phyloP scores from a whole-genome alignment of 1,140 invertebrate genomes.

The Penaeus japonicus region DNA sequence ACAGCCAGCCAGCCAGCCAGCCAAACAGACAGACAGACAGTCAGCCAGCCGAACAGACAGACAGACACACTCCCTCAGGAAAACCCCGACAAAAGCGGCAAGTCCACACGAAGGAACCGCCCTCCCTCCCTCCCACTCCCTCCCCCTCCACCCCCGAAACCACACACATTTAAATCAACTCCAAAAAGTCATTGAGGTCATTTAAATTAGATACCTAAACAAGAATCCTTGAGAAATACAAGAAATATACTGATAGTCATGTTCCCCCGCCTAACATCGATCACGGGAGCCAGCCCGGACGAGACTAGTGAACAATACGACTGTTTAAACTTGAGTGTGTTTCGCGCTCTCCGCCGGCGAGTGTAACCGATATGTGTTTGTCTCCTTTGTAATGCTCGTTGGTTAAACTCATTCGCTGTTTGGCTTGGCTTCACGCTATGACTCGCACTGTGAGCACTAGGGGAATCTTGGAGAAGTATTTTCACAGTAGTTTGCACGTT shows the following conservation, averaged over 20 bases:
- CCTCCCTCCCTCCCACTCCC: too few species aligned
- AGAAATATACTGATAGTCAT: constrained; percentile 16
- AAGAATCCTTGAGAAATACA: constrained; percentile 33
- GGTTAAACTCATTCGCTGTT: constrained; percentile 47
- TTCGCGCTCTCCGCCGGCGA: constrained; percentile 36
- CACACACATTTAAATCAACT: too few species aligned
- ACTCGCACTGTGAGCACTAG: neutral
- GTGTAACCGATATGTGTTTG: constrained; percentile 53
- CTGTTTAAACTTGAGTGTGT: constrained; percentile 45
- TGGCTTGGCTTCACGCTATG: constrained; percentile 35
- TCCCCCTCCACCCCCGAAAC: too few species aligned
- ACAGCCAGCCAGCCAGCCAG: too few species aligned
- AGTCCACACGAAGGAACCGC: too few species aligned
- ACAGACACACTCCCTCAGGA: too few species aligned
- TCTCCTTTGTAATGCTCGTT: constrained; percentile 44
- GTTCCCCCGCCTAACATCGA: neutral
- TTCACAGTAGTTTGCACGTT: constrained; percentile 39
- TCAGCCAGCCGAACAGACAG: too few species aligned
- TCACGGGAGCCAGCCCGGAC: neutral
- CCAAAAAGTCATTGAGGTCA: neutral
- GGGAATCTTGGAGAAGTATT: neutral
- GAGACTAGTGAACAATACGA: constrained; percentile 31
- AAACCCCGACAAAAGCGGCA: too few species aligned
- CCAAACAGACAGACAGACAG: too few species aligned
- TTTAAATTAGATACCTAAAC: constrained; percentile 34